Evolutionary conservation across 2,888 invertebrate genomes (phyloP).

Genomic region (Oscheius sp.): DNA sequence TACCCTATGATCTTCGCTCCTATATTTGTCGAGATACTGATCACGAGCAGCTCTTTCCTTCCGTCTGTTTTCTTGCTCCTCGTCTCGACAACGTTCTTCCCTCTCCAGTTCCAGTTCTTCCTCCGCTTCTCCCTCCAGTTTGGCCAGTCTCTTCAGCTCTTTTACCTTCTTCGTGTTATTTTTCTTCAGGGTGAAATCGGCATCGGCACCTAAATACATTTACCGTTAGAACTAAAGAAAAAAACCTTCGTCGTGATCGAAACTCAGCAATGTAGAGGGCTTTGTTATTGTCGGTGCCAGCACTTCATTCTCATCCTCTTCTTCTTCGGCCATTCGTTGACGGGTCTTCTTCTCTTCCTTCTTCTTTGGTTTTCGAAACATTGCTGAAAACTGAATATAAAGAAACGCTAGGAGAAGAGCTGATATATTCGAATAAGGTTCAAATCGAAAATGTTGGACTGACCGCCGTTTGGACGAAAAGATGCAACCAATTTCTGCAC

Average conservation of each 20-base stretch:
- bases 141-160: slow-evolving; percentile 54
- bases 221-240: background rate
- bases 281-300: slow-evolving; percentile 6
- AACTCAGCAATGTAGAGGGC: slow-evolving; percentile 56
- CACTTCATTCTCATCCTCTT: slow-evolving; percentile 22
- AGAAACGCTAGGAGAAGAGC: background rate
- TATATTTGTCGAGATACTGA: slow-evolving; percentile 53
- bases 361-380: slow-evolving; percentile 69
- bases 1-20: slow-evolving; percentile 20
- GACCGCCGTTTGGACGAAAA: background rate
- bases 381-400: slow-evolving; percentile 33
- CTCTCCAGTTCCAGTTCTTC: slow-evolving; percentile 41
- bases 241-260: slow-evolving; percentile 65
- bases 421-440: background rate
- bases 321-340: background rate
- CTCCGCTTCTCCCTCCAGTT: slow-evolving; percentile 51
- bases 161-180: slow-evolving; percentile 57
- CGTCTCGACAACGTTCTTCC: slow-evolving; percentile 25
- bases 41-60: slow-evolving; percentile 26
- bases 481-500: no score
- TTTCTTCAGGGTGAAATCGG: slow-evolving; percentile 64
- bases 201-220: slow-evolving; percentile 32
- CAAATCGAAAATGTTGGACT: background rate
- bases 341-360: slow-evolving; percentile 46
- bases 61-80: slow-evolving; percentile 43